phyloP scores from a whole-genome alignment of 2,113 vertebrate genomes.

The Charadrius vociferus region DNA sequence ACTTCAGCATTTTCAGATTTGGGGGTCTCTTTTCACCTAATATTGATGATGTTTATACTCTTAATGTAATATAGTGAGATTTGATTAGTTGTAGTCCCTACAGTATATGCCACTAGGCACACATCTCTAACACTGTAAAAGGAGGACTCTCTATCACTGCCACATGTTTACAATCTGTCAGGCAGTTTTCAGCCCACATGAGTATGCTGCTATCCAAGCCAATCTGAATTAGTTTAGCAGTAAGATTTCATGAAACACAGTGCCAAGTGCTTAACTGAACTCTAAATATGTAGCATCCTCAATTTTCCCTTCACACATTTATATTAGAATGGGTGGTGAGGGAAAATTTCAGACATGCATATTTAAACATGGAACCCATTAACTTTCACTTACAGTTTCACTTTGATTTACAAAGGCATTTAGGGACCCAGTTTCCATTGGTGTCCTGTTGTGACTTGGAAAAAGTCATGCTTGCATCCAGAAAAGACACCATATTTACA shows the following conservation, averaged over 20 bases:
- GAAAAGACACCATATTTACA: background rate
- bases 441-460: background rate
- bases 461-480: background rate
- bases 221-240: slow-evolving; percentile 41
- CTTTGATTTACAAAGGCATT: slow-evolving; percentile 14
- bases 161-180: slow-evolving; percentile 53
- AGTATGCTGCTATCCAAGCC: slow-evolving; percentile 15
- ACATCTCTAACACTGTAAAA: background rate
- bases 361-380: slow-evolving; percentile 1
- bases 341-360: slow-evolving; percentile 16
- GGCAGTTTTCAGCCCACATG: slow-evolving; percentile 48
- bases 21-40: background rate
- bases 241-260: background rate
- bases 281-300: slow-evolving; percentile 12
- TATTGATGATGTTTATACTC: background rate
- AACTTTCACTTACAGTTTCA: slow-evolving; percentile 18
- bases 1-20: background rate
- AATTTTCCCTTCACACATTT: slow-evolving; percentile 33
- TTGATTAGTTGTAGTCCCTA: background rate
- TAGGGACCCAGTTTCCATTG: background rate
- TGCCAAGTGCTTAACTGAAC: slow-evolving; percentile 40
- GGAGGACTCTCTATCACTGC: background rate
- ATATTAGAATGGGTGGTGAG: background rate
- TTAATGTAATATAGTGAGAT: background rate
- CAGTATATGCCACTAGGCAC: background rate